Conservation (phyloP, 1,140 invertebrate species). For the Hyles euphorbiae region DNA sequence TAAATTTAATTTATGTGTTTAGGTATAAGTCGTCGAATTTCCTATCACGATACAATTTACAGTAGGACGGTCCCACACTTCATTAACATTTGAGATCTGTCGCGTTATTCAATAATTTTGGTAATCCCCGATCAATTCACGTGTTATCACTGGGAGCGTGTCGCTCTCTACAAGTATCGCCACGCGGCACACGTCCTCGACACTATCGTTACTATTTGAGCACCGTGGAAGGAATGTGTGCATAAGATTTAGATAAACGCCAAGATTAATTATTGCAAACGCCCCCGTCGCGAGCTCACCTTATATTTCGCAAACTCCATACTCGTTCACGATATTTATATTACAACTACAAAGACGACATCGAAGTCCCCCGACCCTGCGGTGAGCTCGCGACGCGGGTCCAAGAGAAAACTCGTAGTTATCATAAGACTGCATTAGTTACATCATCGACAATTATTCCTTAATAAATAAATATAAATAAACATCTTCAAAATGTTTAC, state of each 20-base stretch:
- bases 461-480: slow-evolving; percentile 68
- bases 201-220: slow-evolving; percentile 51
- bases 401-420: slow-evolving; percentile 14
- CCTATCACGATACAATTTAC: slow-evolving; percentile 65
- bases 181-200: slow-evolving; percentile 19
- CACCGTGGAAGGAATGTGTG: slow-evolving; percentile 74
- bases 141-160: slow-evolving; percentile 45
- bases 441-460: slow-evolving; percentile 45
- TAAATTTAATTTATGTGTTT: slow-evolving; percentile 23
- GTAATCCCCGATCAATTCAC: slow-evolving; percentile 52
- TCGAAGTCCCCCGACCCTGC: background rate
- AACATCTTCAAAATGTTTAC: slow-evolving; percentile 69
- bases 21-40: slow-evolving; percentile 32
- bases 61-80: slow-evolving; percentile 71
- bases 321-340: background rate
- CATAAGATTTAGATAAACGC: slow-evolving; percentile 46
- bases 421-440: slow-evolving; percentile 42
- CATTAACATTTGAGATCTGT: slow-evolving; percentile 63
- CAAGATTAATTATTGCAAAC: slow-evolving; percentile 12
- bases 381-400: background rate
- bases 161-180: background rate
- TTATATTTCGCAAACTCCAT: too few species aligned
- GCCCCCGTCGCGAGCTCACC: too few species aligned
- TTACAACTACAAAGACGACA: background rate
- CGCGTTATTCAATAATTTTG: slow-evolving; percentile 43